Conservation (phyloP, 2,888 invertebrate genomes). For the Tupiocoris notatus region DNA sequence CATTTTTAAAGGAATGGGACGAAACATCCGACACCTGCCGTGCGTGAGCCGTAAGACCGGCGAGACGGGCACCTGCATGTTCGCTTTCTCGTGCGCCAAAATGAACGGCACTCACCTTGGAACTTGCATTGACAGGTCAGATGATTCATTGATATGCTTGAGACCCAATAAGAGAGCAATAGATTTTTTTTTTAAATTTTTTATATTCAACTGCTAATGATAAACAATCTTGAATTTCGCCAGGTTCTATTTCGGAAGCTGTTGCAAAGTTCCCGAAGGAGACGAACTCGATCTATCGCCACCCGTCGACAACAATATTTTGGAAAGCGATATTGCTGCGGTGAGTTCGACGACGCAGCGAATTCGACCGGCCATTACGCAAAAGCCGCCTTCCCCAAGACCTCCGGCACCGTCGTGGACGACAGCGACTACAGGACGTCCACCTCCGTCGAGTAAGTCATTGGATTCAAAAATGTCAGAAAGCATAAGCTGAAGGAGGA, state of each 20-base stretch:
- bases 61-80: constrained; percentile 86
- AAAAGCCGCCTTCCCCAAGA: constrained; percentile 34
- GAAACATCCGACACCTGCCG: constrained; percentile 85
- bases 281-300: constrained; percentile 48
- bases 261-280: constrained; percentile 67
- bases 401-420: constrained; percentile 20
- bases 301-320: constrained; percentile 57
- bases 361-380: constrained; percentile 51
- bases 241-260: constrained; percentile 84
- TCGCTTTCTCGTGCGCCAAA: constrained; percentile 88
- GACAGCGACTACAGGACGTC: constrained; percentile 19
- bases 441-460: constrained; percentile 21
- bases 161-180: no score
- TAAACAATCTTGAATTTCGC: not conserved
- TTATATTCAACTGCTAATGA: not conserved
- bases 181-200: not conserved
- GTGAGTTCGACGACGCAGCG: constrained; percentile 45
- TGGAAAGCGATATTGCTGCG: constrained; percentile 52
- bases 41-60: constrained; percentile 79
- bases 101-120: constrained; percentile 88
- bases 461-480: not conserved
- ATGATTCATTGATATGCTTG: not conserved
- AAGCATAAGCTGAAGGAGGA: not conserved
- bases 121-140: constrained; percentile 75
- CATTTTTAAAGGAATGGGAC: constrained; percentile 70